phyloP scores from a whole-genome alignment of 2,888 invertebrate species.

The Drosophila kokeensis region DNA sequence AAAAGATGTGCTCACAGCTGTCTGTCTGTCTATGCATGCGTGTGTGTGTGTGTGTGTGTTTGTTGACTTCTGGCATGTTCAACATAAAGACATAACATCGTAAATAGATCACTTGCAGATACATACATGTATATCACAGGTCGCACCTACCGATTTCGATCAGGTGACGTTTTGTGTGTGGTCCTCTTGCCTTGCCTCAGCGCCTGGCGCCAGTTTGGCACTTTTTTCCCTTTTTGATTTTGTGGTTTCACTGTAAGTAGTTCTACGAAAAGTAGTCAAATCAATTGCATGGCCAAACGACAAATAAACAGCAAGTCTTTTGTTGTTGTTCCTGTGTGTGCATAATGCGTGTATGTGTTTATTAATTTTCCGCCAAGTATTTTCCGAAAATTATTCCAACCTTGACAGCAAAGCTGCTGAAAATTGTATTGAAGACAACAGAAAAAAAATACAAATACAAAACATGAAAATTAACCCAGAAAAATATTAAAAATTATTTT shows the following conservation, averaged over 20 bases:
- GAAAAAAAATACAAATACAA: constrained; percentile 27
- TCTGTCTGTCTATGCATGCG: not conserved
- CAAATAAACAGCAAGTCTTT: constrained; percentile 55
- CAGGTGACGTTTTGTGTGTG: constrained; percentile 55
- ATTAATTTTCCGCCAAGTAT: constrained; percentile 79
- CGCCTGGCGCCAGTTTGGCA: constrained; percentile 75
- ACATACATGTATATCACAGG: constrained; percentile 28
- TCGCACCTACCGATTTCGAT: constrained; percentile 64
- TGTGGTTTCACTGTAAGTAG: constrained; percentile 39
- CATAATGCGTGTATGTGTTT: constrained; percentile 56
- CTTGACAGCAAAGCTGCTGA: constrained; percentile 81
- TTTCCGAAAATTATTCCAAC: constrained; percentile 82
- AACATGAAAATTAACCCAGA: constrained; percentile 65
- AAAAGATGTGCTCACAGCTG: constrained; percentile 58
- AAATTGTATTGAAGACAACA: constrained; percentile 51
- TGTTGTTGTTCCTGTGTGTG: constrained; percentile 42
- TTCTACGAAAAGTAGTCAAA: constrained; percentile 47
- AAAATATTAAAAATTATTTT: constrained; percentile 44
- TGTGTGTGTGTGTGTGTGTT: constrained; percentile 34
- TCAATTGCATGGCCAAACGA: constrained; percentile 32
- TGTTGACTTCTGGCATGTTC: constrained; percentile 54
- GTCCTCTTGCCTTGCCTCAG: constrained; percentile 33
- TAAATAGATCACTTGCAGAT: constrained; percentile 75
- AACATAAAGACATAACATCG: constrained; percentile 76
- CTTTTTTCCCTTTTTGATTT: constrained; percentile 26